Percentiles rank a stretch among this genome's conserved stretches.
Evolutionary conservation across 2,113 vertebrate genomes (phyloP).

Genomic region (Hemichromis elongatus): DNA sequence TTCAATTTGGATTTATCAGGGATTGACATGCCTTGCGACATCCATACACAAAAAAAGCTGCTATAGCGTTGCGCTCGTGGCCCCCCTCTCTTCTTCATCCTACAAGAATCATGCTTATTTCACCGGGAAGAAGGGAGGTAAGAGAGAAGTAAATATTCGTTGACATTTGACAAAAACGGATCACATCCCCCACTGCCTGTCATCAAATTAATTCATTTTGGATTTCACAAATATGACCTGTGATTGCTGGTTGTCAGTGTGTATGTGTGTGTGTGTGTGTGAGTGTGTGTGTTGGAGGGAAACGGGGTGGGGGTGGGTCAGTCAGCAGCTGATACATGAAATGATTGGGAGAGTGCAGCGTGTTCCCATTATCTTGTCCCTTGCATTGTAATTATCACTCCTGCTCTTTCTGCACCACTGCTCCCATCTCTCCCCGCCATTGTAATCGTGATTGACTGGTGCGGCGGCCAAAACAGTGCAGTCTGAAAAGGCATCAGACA

Average conservation of each 20-base stretch:
- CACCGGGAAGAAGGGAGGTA: background rate
- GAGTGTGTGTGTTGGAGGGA: background rate
- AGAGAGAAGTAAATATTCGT: slow-evolving; percentile 50
- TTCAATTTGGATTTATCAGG: background rate
- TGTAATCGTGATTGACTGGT: slow-evolving; percentile 88
- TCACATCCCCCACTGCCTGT: slow-evolving; percentile 36
- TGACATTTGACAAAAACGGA: slow-evolving; percentile 57
- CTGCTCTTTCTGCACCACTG: slow-evolving; percentile 83
- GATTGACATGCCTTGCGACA: background rate
- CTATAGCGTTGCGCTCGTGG: background rate
- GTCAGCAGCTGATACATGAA: slow-evolving; percentile 75
- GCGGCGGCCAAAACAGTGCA: slow-evolving; percentile 79
- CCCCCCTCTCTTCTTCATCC: background rate
- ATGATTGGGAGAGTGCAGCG: slow-evolving; percentile 77
- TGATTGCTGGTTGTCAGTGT: slow-evolving; percentile 72
- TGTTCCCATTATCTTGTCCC: slow-evolving; percentile 87
- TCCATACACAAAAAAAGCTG: background rate
- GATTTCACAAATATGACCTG: slow-evolving; percentile 75
- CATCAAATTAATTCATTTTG: slow-evolving; percentile 71
- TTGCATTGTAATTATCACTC: slow-evolving; percentile 80
- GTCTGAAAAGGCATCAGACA: slow-evolving; percentile 79
- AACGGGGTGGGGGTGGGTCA: slow-evolving; percentile 47
- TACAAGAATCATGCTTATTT: background rate
- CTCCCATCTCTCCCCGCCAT: slow-evolving; percentile 79
- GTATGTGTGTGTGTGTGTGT: background rate